phyloP scores from a whole-genome alignment of 1,140 invertebrate species.

The Cherax quadricarinatus region DNA sequence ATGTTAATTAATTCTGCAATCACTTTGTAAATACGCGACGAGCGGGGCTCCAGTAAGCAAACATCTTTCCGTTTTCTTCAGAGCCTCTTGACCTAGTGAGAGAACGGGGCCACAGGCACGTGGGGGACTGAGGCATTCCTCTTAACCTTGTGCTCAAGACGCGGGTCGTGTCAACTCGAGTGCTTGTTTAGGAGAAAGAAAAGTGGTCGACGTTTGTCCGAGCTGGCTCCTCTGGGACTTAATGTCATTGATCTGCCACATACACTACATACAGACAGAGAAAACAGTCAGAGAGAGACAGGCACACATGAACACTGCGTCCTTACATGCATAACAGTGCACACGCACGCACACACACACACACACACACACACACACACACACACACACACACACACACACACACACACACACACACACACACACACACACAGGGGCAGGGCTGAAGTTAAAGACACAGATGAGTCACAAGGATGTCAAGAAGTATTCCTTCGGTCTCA shows the following conservation, averaged over 20 bases:
- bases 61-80: not conserved
- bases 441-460: no score
- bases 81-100: constrained; percentile 9
- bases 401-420: no score
- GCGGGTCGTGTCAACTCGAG: constrained; percentile 5
- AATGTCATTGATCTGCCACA: not conserved
- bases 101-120: not conserved
- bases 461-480: no score
- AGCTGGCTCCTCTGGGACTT: not conserved
- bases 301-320: no score
- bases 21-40: not conserved
- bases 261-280: not conserved
- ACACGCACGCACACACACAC: not conserved
- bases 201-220: not conserved
- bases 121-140: not conserved
- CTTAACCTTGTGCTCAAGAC: constrained; percentile 6
- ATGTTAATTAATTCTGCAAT: not conserved
- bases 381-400: no score
- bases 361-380: not conserved
- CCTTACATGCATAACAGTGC: no score
- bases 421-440: no score
- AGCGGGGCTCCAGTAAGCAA: not conserved
- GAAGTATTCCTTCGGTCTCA: no score
- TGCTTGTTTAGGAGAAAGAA: constrained; percentile 3
- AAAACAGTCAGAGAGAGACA: not conserved